Percentiles rank a stretch among this genome's conserved stretches.
Evolutionary conservation across 2,113 vertebrate species (phyloP).

Genomic region (Eretmochelys imbricata): DNA sequence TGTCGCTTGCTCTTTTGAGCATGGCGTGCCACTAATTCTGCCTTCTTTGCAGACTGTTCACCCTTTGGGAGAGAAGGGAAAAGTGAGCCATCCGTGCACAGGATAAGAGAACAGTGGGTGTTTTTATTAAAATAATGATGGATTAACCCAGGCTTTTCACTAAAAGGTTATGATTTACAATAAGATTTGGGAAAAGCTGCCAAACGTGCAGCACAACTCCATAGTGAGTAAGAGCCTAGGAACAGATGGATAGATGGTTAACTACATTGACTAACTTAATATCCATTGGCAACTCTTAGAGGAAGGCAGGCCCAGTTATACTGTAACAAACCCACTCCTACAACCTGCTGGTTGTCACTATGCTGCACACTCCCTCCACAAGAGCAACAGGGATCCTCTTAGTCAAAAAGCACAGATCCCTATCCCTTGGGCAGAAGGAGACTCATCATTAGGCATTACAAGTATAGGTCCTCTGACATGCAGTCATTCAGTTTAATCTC

Average conservation of each 20-base stretch:
- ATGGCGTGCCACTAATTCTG: background rate
- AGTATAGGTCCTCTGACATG: background rate
- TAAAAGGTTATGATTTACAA: background rate
- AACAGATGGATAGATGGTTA: rapidly evolving
- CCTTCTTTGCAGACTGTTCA: background rate
- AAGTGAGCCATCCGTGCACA: background rate
- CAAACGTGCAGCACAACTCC: background rate
- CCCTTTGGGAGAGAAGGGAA: background rate
- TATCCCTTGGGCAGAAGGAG: rapidly evolving
- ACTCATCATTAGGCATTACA: background rate
- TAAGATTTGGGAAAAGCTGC: background rate
- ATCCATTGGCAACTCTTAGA: background rate
- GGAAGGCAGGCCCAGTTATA: rapidly evolving
- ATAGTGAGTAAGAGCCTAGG: background rate
- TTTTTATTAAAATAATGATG: background rate
- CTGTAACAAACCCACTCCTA: background rate
- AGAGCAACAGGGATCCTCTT: background rate
- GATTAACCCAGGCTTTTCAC: background rate
- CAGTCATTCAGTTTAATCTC: background rate
- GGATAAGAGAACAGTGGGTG: background rate
- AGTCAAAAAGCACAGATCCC: background rate
- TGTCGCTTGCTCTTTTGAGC: background rate
- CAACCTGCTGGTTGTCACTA: background rate
- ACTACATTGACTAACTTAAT: background rate
- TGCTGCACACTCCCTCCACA: background rate